Conservation (phyloP, 2,113 vertebrate species). For the Patagioenas fasciata region DNA sequence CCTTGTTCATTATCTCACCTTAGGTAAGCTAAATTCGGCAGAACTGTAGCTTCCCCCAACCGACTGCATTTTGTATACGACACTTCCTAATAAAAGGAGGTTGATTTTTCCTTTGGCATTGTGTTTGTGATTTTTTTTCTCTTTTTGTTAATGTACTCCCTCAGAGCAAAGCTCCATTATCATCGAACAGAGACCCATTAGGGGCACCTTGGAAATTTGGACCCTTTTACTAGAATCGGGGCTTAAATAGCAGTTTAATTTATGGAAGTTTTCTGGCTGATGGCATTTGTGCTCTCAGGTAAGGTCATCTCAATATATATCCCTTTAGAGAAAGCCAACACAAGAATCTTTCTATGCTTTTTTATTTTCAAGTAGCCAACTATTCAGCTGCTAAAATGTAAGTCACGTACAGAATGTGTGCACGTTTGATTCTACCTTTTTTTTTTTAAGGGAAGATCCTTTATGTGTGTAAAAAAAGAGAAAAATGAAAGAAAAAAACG, state of each 20-base stretch:
- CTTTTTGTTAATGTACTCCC: neutral
- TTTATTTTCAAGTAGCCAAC: conserved; percentile 62
- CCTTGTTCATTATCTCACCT: conserved; percentile 53
- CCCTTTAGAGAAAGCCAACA: conserved; percentile 27
- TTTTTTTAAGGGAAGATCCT: conserved; percentile 65
- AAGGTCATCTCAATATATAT: conserved; percentile 62
- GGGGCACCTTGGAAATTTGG: conserved; percentile 72
- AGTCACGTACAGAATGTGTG: conserved; percentile 57
- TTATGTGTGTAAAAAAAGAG: conserved; percentile 53
- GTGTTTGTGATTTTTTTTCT: neutral
- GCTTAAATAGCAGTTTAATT: conserved; percentile 66
- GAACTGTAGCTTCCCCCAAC: neutral
- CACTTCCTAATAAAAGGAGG: neutral
- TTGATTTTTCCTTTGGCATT: neutral
- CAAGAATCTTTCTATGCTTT: conserved; percentile 21
- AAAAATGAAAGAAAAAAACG: conserved; percentile 37
- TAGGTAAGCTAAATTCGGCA: conserved; percentile 29
- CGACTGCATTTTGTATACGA: neutral
- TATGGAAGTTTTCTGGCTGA: conserved; percentile 54
- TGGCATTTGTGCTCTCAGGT: conserved; percentile 68
- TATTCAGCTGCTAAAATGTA: conserved; percentile 59
- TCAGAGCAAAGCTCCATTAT: conserved; percentile 38
- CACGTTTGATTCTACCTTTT: conserved; percentile 22
- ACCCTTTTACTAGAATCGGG: conserved; percentile 47
- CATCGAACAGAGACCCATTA: conserved; percentile 29